Conservation (phyloP, 1,140 invertebrate genomes). For the Gonioctena quinquepunctata region DNA sequence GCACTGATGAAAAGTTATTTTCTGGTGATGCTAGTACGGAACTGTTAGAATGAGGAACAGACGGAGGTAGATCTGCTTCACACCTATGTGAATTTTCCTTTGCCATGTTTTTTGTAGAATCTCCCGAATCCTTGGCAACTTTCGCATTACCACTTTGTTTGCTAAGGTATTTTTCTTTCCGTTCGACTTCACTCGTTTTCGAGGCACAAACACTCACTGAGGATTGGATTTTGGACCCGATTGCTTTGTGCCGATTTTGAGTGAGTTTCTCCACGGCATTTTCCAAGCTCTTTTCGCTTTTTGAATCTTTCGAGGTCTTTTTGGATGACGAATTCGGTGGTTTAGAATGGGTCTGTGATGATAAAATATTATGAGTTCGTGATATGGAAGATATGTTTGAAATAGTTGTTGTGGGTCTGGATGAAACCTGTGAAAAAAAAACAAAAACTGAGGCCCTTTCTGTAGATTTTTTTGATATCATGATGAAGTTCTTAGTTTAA, state of each 20-base stretch:
- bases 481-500: no score
- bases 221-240: not conserved
- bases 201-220: not conserved
- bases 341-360: slow-evolving; percentile 18
- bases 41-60: not conserved
- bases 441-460: no score
- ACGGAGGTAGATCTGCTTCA: not conserved
- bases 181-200: not conserved
- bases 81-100: not conserved
- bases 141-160: not conserved
- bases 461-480: no score
- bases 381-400: slow-evolving; percentile 3
- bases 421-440: slow-evolving; percentile 1
- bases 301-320: slow-evolving; percentile 36
- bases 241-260: slow-evolving; percentile 37
- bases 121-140: not conserved
- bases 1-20: not conserved
- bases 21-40: not conserved
- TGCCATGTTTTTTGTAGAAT: not conserved
- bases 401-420: not conserved
- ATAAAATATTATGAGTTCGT: not conserved
- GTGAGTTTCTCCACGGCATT: slow-evolving; percentile 50
- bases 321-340: slow-evolving; percentile 10
- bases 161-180: not conserved
- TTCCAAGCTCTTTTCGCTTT: slow-evolving; percentile 51